Evolutionary conservation across 2,888 invertebrate species (phyloP), one percentile per base, ranked within the genome.

Genomic region (Labia minor): DNA sequence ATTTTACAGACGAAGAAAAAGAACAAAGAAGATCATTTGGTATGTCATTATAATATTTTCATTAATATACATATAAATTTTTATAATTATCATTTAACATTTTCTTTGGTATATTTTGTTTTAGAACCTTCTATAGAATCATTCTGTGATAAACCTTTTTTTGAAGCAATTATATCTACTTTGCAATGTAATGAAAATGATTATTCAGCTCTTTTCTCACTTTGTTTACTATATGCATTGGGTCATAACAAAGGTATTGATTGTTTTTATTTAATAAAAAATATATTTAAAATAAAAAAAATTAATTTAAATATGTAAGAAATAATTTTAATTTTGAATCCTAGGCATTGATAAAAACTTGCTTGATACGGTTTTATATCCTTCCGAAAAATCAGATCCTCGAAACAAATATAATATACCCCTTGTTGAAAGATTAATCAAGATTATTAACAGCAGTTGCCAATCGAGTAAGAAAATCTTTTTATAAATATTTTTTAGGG

Each of bases 1-100:
- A 94, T 77, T 90, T 94, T 19, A 95, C 95, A 0, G 95, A 95
- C 74, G 95, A 96, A 76, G 95, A 96, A 75, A 96, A 96, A 74
- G 88, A 92, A 73, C 84, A 87, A 68, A 76, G 77, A 68, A 72
- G 79, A 66, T 78, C 79, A 21, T 74, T 76, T 74, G 72, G 72
- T 72, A 67, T 67, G 61, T 65, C 64, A 49, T 26, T 8, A 26
- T 8, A 26, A 26, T 26, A 26, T n/a, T n/a, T 33, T 33, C 11
- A 33, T 33, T 8, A 8, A 33, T 33, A 33, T 33, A 33, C 11
- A 33, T 33, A 33, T 33, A 33, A 8, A 33, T 33, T 33, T 33
- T 11, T n/a, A n/a, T n/a, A n/a, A n/a, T n/a, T n/a, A n/a, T n/a
- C n/a, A n/a, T n/a, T n/a, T n/a, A n/a, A n/a, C n/a, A n/a, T n/a